phyloP scores from a whole-genome alignment of 2,797 vertebrate species.

The Premnoplex brunnescens region DNA sequence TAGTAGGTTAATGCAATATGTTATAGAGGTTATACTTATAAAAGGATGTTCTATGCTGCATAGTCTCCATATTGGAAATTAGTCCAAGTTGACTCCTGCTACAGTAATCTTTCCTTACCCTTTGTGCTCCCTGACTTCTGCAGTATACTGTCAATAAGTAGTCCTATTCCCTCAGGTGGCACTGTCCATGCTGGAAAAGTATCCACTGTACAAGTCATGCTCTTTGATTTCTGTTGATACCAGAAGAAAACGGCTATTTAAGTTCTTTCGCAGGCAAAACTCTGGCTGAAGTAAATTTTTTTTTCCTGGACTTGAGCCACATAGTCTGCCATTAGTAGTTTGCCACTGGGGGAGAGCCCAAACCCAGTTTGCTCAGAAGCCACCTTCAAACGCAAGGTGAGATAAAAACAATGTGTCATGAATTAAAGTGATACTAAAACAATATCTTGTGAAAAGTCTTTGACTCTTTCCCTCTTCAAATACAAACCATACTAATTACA shows the following conservation, averaged over 20 bases:
- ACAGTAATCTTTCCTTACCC: background rate
- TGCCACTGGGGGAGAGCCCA: background rate
- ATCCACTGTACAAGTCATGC: background rate
- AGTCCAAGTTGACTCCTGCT: background rate
- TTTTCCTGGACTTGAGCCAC: background rate
- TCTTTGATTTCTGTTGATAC: background rate
- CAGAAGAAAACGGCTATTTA: background rate
- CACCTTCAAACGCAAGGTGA: background rate
- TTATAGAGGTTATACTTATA: background rate
- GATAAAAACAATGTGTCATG: background rate
- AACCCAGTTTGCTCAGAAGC: background rate
- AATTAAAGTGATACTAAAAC: slow-evolving; percentile 5
- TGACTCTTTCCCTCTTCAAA: slow-evolving; percentile 24
- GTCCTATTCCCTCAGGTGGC: background rate
- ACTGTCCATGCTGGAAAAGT: background rate
- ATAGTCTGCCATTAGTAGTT: no score
- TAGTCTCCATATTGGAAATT: background rate
- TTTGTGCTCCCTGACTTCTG: background rate
- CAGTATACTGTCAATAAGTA: background rate
- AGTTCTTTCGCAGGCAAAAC: background rate
- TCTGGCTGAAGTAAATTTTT: background rate
- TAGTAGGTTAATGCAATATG: background rate
- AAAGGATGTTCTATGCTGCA: background rate
- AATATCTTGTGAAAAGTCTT: background rate
- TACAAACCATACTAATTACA: slow-evolving; percentile 31